Evolutionary conservation across 2,797 vertebrate genomes (phyloP), one percentile per base, ranked within the genome.

Genomic region (Chloroceryle amazona): DNA sequence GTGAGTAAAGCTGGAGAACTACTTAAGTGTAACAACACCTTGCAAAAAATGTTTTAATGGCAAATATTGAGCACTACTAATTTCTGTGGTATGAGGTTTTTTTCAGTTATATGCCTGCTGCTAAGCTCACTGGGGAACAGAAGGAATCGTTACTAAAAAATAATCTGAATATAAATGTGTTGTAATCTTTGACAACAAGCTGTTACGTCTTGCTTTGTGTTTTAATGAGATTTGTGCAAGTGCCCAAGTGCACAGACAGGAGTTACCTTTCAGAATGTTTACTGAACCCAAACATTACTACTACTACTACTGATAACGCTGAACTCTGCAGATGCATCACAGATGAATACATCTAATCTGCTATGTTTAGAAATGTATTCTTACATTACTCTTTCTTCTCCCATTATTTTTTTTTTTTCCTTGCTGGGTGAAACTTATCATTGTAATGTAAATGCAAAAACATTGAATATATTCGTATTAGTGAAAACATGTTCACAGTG

Each of bases 201-300:
- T 79, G 3, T 12, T 37, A 57, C 19, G n/a, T 75, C 26, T 62
- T 54, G 17, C 54, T 67, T 67, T 37, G 21, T 46, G 57, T 74
- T 91, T 37, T 72, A 58, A 88, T n/a, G 35, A 79, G 39, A 80
- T 55, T 79, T 52, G 61, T 49, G 16, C 35, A 81, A 86, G 19
- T 35, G 25, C 16, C 3, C 18, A 58, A 61, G 15, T 10, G 39
- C 57, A 82, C 0, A 63, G 68, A 31, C 18, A 29, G 0, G 6
- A 91, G 42, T 47, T 65, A 58, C 25, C 55, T 94, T 86, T 83
- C 66, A 62, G 47, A 70, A 9, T 28, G 65, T 35, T 87, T 49
- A 52, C n/a, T 62, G 54, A 89, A 79, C 20, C 21, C 35, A 52
- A 76, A 72, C 4, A 15, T 49, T 18, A 19, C 39, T 41, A 18